Evolutionary conservation across 2,888 invertebrate genomes (phyloP).

Genomic region (Drosophila emarginata): DNA sequence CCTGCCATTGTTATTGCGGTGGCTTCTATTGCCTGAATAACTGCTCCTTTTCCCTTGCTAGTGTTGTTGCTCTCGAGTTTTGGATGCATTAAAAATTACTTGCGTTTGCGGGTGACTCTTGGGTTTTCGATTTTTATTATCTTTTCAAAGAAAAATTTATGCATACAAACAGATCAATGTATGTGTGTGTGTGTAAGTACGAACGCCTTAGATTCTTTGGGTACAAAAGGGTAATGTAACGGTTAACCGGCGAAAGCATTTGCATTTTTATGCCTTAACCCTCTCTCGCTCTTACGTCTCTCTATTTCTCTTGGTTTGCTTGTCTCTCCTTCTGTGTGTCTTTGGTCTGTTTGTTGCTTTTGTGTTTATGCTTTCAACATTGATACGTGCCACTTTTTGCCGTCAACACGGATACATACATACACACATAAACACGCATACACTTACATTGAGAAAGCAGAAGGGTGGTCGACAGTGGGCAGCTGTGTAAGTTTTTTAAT

Average conservation of each 20-base stretch:
- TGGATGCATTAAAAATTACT: neutral
- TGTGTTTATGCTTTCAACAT: slow-evolving; percentile 70
- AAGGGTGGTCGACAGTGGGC: slow-evolving; percentile 43
- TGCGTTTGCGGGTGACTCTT: slow-evolving; percentile 24
- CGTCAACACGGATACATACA: slow-evolving; percentile 33
- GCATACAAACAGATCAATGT: slow-evolving; percentile 18
- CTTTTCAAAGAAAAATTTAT: slow-evolving; percentile 8
- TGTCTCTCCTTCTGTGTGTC: slow-evolving; percentile 31
- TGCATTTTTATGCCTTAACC: slow-evolving; percentile 26
- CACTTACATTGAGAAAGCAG: neutral
- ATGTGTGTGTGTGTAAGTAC: slow-evolving; percentile 13
- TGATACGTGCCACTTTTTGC: slow-evolving; percentile 71
- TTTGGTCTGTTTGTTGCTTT: slow-evolving; percentile 33
- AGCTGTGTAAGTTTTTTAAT: slow-evolving; percentile 74
- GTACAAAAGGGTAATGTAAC: slow-evolving; percentile 33
- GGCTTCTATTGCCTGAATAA: slow-evolving; percentile 2
- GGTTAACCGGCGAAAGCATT: slow-evolving; percentile 55
- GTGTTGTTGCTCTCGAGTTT: neutral
- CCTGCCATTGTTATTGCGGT: slow-evolving; percentile 19
- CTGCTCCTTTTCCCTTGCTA: slow-evolving; percentile 2
- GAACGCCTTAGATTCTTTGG: slow-evolving; percentile 42
- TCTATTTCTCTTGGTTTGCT: slow-evolving; percentile 1
- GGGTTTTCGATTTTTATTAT: slow-evolving; percentile 20
- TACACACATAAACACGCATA: slow-evolving; percentile 11
- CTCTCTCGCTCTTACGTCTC: slow-evolving; percentile 7